Evolutionary conservation across 2,888 invertebrate genomes (phyloP).

Genomic region (Drosophila fungiperda): DNA sequence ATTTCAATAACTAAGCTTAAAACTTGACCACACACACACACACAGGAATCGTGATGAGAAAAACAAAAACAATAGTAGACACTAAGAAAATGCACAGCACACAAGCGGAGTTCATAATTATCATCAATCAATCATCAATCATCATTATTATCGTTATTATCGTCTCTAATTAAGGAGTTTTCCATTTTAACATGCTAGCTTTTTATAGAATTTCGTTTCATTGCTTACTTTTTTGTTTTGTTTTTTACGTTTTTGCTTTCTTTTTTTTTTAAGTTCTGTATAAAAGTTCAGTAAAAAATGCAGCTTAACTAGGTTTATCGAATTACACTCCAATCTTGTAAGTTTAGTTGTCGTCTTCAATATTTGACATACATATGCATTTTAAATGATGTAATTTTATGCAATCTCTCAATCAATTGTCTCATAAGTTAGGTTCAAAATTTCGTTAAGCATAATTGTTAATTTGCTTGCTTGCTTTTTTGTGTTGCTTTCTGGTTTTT

Average conservation of each 20-base stretch:
- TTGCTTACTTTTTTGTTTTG: constrained; percentile 1
- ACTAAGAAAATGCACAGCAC: constrained; percentile 61
- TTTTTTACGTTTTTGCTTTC: constrained; percentile 11
- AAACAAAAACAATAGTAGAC: constrained; percentile 23
- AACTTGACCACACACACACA: constrained; percentile 23
- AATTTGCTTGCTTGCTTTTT: constrained; percentile 1
- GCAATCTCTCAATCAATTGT: constrained; percentile 39
- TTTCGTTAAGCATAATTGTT: constrained; percentile 33
- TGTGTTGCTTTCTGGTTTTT: constrained; percentile 29
- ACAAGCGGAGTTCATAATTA: constrained; percentile 53
- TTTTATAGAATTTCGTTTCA: constrained; percentile 48
- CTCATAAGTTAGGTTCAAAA: constrained; percentile 56
- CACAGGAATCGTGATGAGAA: constrained; percentile 17
- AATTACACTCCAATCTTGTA: constrained; percentile 62
- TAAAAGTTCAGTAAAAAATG: constrained; percentile 83
- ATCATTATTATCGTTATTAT: constrained; percentile 9
- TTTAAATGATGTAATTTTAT: constrained; percentile 33
- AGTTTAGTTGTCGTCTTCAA: constrained; percentile 45
- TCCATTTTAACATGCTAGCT: constrained; percentile 62
- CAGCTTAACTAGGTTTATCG: constrained; percentile 79
- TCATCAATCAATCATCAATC: constrained; percentile 24
- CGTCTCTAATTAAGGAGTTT: constrained; percentile 35
- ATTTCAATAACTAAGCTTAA: constrained; percentile 59
- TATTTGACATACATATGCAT: constrained; percentile 49
- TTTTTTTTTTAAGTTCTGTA: constrained; percentile 65